Percentiles rank a stretch among this genome's conserved stretches.
These are phyloP conservation scores for Muntiacus reevesi DNA, from an alignment of 2,113 vertebrate species.

Conservation along the genomic window DNA sequence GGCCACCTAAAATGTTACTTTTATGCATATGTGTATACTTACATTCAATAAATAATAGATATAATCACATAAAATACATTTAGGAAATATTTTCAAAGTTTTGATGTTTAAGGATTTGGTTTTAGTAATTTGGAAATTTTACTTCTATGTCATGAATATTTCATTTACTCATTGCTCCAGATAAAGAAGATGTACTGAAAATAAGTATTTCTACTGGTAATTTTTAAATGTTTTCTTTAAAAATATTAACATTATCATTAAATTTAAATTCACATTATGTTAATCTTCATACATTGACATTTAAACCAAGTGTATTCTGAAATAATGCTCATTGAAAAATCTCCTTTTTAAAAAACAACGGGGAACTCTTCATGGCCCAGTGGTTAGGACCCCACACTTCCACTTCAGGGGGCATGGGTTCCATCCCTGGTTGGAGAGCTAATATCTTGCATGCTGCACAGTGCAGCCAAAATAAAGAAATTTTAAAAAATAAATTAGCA, in stretches of 20 bases:
- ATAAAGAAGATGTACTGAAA: not conserved
- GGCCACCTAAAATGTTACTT: not conserved
- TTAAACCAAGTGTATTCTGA: not conserved
- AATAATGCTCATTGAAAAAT: not conserved
- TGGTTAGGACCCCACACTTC: not conserved
- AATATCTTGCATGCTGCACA: not conserved
- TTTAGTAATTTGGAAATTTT: conserved; percentile 2
- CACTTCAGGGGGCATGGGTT: not conserved
- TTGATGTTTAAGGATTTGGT: not conserved
- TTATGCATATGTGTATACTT: not conserved
- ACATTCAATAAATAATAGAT: not conserved
- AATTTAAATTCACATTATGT: not conserved
- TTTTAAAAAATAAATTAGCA: not conserved
- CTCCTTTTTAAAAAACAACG: not conserved
- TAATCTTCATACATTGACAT: not conserved
- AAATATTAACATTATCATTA: not conserved
- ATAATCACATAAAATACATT: not conserved
- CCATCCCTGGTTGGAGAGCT: not conserved
- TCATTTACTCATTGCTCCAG: not conserved
- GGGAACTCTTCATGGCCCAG: not conserved
- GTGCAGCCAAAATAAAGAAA: not conserved
- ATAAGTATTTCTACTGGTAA: not conserved
- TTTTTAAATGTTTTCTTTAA: not conserved
- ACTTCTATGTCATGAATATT: not conserved
- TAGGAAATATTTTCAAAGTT: not conserved